Percentiles rank a stretch among this genome's conserved stretches.
Conservation (phyloP, 2,113 vertebrate genomes). For the Stictonetta naevosa region DNA sequence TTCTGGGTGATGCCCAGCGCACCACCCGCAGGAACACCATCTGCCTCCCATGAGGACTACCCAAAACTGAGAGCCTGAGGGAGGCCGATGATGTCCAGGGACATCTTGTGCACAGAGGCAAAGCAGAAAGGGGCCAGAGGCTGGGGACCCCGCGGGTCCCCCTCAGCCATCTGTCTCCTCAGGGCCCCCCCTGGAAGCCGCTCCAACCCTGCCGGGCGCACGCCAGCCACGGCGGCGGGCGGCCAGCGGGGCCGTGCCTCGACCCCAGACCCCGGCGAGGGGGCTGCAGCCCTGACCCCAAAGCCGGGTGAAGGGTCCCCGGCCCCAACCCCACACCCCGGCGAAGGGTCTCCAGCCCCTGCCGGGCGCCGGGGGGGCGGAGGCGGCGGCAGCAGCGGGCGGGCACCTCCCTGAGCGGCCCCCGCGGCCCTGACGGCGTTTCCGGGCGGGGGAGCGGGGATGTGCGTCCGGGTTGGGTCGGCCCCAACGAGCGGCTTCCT, state of each 20-base stretch:
- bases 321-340: too few species aligned
- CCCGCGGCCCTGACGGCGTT: conserved; percentile 42
- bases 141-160: background rate
- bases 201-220: accelerated
- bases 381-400: background rate
- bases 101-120: background rate
- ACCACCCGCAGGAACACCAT: background rate
- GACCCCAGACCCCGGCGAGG: accelerated
- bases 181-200: background rate
- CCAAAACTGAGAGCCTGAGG: background rate
- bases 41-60: accelerated
- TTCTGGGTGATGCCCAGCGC: background rate
- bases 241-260: background rate
- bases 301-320: too few species aligned
- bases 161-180: background rate
- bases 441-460: conserved; percentile 41
- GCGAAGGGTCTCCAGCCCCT: too few species aligned
- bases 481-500: background rate
- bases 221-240: accelerated
- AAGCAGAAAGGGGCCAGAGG: too few species aligned
- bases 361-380: too few species aligned
- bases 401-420: background rate
- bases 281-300: too few species aligned
- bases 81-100: accelerated
- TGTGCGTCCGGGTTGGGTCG: conserved; percentile 51